Percentiles rank a stretch among this genome's conserved stretches.
Conservation (phyloP, 2,113 vertebrate species). For the Aramus guarauna region DNA sequence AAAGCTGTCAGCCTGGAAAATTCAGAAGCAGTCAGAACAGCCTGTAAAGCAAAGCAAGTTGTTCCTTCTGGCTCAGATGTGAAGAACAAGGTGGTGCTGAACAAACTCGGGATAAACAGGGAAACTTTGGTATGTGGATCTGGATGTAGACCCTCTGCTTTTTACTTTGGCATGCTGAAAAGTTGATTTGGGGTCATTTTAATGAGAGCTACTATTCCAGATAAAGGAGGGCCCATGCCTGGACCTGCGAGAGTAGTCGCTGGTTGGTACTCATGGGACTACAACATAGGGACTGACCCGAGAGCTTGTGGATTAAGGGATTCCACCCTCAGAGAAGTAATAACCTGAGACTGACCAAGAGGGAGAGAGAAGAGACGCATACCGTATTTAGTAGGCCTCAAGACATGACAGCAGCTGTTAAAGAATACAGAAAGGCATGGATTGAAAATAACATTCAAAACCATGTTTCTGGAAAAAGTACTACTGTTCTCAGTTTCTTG, state of each 20-base stretch:
- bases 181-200: slow-evolving; percentile 31
- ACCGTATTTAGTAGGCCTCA: background rate
- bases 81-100: background rate
- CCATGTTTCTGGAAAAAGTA: background rate
- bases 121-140: background rate
- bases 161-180: slow-evolving; percentile 28
- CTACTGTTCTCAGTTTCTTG: background rate
- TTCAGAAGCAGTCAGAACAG: background rate
- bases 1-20: background rate
- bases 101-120: background rate
- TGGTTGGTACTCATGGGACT: background rate
- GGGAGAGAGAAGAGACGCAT: background rate
- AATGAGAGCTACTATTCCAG: background rate
- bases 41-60: background rate
- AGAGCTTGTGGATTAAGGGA: background rate
- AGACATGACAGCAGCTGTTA: background rate
- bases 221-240: background rate
- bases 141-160: background rate
- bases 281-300: background rate
- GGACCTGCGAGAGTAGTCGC: background rate
- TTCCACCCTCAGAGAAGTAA: background rate
- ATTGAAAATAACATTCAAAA: background rate
- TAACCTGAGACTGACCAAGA: background rate
- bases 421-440: background rate
- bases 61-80: background rate